Evolutionary conservation across 2,113 vertebrate genomes (phyloP).

Genomic region (Neodon shergylaensis): DNA sequence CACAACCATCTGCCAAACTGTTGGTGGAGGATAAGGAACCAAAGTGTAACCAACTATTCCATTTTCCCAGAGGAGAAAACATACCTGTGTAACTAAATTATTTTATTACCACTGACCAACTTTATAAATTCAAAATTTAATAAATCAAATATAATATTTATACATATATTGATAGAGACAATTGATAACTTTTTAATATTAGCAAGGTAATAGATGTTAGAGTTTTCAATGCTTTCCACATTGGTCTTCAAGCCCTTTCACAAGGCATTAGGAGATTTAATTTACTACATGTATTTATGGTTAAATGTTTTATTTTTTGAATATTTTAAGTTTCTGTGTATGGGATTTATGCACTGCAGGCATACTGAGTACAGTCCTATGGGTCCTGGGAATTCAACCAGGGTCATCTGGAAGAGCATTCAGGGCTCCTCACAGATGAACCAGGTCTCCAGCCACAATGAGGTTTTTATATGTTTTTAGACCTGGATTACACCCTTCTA

Average conservation of each 20-base stretch:
- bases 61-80: neutral
- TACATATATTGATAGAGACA: neutral
- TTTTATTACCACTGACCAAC: neutral
- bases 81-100: neutral
- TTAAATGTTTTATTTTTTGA: too few relatives aligned
- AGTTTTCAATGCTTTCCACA: neutral
- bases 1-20: neutral
- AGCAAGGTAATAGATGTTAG: neutral
- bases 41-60: neutral
- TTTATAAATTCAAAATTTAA: neutral
- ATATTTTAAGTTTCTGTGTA: too few relatives aligned
- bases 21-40: neutral
- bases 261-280: too few relatives aligned
- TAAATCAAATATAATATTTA: neutral
- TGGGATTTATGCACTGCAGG: too few relatives aligned
- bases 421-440: too few relatives aligned
- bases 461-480: too few relatives aligned
- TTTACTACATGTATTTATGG: too few relatives aligned
- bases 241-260: neutral
- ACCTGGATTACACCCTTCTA: too few relatives aligned
- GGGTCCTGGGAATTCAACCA: too few relatives aligned
- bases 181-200: neutral
- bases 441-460: too few relatives aligned
- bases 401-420: too few relatives aligned
- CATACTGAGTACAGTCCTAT: too few relatives aligned